Base-by-base conservation (phyloP, 2,797 vertebrate genomes). In the Acanthornis magna region DNA sequence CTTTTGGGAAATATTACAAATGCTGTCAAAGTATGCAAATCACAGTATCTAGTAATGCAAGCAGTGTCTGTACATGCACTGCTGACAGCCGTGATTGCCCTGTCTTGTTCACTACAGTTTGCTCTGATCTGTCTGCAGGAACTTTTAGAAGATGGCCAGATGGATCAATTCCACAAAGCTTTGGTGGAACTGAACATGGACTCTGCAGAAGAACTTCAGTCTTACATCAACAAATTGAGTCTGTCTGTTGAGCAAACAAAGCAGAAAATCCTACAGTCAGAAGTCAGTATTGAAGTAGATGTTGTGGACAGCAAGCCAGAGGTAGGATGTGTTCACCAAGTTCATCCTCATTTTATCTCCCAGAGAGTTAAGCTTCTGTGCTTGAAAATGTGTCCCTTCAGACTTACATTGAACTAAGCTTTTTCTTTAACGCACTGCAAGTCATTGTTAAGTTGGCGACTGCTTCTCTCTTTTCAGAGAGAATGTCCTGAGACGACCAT, bases 151-250 rank as follows among this genome's bases (percentile, higher is more conserved):
- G 99, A 99, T 7, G 99, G 99, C 13, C 97, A 99, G 51, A 94
- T 99, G 97, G 99, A 99, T 95, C 99, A 98, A 50, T 99, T 99
- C 94, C 99, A 99, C 85, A 99, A 98, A 97, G 98, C 98, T 66
- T 98, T 99, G 96, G 97, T 99, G 82, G 98, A 99, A 92, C 98
- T 99, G 79, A 99, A 99, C 98, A 99, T 99, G 99, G 99, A 99
- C 98, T 99, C 99, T 10, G 98, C 99, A 0, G 99, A 99, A 89
- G 99, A 99, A 80, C 98, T 99, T 61, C 99, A 99, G 97, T 99
- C 99, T 8, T 99, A 99, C 90, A 99, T 99, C 96, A 98, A 98
- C 94, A 99, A 99, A 85, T 97, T 99, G 91, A 98, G 98, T 85
- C 54, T 98, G 13, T 98, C 98, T 3, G 97, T 99, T 93, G 99